Conservation (phyloP, 2,888 invertebrate genomes). For the Adineta ricciae region DNA sequence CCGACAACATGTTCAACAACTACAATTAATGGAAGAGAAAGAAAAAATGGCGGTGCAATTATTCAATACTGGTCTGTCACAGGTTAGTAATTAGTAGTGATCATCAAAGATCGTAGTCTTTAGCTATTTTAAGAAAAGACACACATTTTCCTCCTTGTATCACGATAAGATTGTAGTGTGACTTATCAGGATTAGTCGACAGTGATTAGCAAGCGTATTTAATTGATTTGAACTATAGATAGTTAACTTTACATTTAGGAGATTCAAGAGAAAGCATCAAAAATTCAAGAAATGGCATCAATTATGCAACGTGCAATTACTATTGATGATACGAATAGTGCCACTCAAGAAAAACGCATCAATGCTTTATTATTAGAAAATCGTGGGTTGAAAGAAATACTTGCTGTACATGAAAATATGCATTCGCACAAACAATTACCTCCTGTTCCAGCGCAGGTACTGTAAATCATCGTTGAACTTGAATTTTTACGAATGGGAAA, state of each 20-base stretch:
- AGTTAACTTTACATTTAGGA: constrained; percentile 24
- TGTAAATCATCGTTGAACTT: too few species aligned
- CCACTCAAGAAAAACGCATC: constrained; percentile 67
- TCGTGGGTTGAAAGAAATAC: constrained; percentile 66
- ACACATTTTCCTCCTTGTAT: too few species aligned
- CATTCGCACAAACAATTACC: background rate
- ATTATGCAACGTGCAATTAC: constrained; percentile 79
- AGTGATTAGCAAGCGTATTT: background rate
- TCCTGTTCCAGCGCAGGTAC: background rate
- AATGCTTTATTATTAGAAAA: constrained; percentile 75
- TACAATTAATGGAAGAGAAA: constrained; percentile 67
- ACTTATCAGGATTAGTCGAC: background rate
- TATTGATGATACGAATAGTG: constrained; percentile 67
- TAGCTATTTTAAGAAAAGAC: background rate
- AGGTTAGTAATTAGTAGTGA: background rate
- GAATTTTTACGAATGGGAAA: too few species aligned
- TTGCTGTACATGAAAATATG: constrained; percentile 11
- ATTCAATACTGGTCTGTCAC: constrained; percentile 24
- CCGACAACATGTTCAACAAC: constrained; percentile 73
- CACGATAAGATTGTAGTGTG: too few species aligned
- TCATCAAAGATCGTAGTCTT: background rate
- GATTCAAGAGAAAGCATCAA: constrained; percentile 55
- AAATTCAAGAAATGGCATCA: constrained; percentile 86
- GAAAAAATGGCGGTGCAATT: constrained; percentile 49
- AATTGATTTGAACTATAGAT: background rate